Conservation (phyloP, 2,888 invertebrate genomes). For the Drosophila limbata region DNA sequence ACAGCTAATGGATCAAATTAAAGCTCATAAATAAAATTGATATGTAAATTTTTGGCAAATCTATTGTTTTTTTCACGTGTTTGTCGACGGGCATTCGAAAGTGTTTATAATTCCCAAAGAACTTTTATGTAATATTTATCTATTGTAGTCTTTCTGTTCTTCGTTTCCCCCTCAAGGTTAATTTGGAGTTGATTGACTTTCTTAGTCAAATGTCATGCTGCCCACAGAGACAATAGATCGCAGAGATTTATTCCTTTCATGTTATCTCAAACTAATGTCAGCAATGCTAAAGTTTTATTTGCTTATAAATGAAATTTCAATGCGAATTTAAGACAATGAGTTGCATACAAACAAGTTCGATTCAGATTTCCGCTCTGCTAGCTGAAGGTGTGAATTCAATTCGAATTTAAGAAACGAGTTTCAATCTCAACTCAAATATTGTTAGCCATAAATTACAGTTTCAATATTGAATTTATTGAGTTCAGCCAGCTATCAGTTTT, state of each 20-base stretch:
- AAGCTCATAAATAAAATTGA: constrained; percentile 5
- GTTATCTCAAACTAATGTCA: constrained; percentile 45
- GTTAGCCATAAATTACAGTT: constrained; percentile 52
- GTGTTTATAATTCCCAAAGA: background rate
- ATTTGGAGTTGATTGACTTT: constrained; percentile 15
- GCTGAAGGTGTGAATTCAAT: constrained; percentile 38
- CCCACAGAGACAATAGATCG: background rate
- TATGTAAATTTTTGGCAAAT: constrained; percentile 26
- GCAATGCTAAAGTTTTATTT: constrained; percentile 14
- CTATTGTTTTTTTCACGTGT: background rate
- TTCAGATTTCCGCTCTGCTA: constrained; percentile 2
- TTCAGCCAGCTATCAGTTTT: constrained; percentile 16
- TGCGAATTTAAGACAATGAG: constrained; percentile 21
- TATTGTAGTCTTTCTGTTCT: constrained; percentile 1
- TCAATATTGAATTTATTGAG: constrained; percentile 50
- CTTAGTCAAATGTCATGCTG: constrained; percentile 12
- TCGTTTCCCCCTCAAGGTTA: background rate
- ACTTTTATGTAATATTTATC: background rate
- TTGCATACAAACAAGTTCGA: constrained; percentile 25
- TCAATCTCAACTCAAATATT: constrained; percentile 19
- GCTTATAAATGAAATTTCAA: constrained; percentile 16
- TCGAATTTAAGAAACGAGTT: constrained; percentile 12
- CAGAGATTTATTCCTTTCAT: constrained; percentile 25
- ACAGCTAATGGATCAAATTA: constrained; percentile 38
- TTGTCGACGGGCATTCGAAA: constrained; percentile 7